These are phyloP conservation scores for Himalopsyche japonica DNA, from an alignment of 2,888 invertebrate genomes.

Conservation along the genomic window DNA sequence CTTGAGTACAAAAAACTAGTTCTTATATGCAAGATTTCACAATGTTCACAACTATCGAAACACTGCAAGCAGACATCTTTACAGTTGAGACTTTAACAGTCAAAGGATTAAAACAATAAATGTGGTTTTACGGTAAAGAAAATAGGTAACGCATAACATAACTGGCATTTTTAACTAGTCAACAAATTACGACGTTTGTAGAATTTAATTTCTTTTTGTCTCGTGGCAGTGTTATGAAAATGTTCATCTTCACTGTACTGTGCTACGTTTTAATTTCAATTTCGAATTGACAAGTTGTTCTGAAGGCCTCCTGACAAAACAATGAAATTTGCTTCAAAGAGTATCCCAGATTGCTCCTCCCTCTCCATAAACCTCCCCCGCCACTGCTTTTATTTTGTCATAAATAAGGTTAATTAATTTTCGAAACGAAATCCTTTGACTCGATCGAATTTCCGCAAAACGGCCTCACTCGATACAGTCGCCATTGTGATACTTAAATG, in stretches of 20 bases:
- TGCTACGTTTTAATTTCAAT: neutral
- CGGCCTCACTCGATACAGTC: neutral
- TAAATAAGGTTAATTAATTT: constrained; percentile 16
- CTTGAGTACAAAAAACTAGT: no score
- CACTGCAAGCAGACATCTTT: no score
- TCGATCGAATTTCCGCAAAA: neutral
- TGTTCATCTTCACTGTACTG: neutral
- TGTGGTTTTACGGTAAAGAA: no score
- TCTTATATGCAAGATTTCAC: no score
- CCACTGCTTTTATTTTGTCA: constrained; percentile 3
- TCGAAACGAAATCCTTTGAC: neutral
- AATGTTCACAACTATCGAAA: no score
- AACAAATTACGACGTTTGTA: no score
- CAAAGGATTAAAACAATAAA: no score
- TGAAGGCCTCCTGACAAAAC: constrained; percentile 6
- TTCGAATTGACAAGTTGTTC: constrained; percentile 5
- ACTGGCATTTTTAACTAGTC: no score
- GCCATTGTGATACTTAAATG: neutral
- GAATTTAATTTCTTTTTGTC: no score
- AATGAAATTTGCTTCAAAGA: constrained; percentile 8
- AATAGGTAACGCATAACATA: no score
- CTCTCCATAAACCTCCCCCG: neutral
- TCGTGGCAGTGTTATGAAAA: neutral
- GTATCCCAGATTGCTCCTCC: neutral
- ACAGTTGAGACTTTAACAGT: no score